Percentiles rank a stretch among this genome's conserved stretches.
phyloP scores from a whole-genome alignment of 2,797 vertebrate species.

The Lutjanus argentimaculatus region DNA sequence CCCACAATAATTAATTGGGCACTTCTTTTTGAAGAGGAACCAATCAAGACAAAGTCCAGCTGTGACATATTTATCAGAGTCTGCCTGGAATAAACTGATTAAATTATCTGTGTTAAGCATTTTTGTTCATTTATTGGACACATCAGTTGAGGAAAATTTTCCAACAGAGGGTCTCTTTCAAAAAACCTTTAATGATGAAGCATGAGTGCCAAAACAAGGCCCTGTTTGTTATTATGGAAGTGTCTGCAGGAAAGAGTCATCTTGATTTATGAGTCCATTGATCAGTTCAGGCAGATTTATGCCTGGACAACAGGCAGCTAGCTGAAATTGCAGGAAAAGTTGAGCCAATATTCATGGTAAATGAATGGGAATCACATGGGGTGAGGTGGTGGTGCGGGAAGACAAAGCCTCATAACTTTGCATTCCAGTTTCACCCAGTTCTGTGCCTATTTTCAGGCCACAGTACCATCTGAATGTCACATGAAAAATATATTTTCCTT shows the following conservation, averaged over 20 bases:
- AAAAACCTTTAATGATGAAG: neutral
- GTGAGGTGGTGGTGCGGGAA: neutral
- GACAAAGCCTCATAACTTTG: constrained; percentile 34
- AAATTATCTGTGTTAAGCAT: neutral
- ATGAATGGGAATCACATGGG: constrained; percentile 50
- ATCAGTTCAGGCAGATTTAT: constrained; percentile 9
- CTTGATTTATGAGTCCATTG: constrained; percentile 1
- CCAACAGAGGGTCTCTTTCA: neutral
- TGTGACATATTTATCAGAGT: neutral
- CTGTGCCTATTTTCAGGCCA: constrained; percentile 54
- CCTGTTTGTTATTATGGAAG: neutral
- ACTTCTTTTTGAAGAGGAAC: neutral
- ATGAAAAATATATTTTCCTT: constrained; percentile 65
- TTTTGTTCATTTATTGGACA: neutral
- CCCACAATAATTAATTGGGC: too few relatives aligned
- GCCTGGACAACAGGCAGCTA: neutral
- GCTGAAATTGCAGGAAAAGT: neutral
- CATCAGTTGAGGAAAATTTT: neutral
- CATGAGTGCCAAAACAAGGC: neutral
- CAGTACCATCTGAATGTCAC: constrained; percentile 74
- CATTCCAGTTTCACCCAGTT: constrained; percentile 50
- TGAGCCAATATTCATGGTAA: constrained; percentile 17
- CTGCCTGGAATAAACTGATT: neutral
- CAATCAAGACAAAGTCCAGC: neutral
- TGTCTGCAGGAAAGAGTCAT: neutral